These are phyloP conservation scores for Scatophagus argus DNA, from an alignment of 2,113 vertebrate genomes.

Conservation along the genomic window DNA sequence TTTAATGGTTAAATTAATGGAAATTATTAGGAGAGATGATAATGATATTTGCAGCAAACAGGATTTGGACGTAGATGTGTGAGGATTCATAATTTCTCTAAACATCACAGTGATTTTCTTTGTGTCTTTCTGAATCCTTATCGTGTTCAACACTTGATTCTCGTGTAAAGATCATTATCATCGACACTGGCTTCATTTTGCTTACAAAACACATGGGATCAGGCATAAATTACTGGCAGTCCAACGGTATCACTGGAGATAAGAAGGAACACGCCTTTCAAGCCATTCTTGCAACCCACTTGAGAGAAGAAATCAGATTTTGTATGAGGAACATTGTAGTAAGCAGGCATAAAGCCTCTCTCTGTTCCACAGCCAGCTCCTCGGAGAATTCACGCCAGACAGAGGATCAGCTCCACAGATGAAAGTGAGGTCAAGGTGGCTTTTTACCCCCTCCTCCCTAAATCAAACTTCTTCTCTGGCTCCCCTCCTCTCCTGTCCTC, in stretches of 20 bases:
- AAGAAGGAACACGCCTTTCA: conserved; percentile 70
- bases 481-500: neutral
- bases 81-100: neutral
- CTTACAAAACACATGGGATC: conserved; percentile 44
- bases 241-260: conserved; percentile 70
- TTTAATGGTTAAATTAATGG: neutral
- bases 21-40: neutral
- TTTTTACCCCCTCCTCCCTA: conserved; percentile 50
- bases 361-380: conserved; percentile 78
- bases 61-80: conserved; percentile 3
- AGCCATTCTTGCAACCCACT: conserved; percentile 70
- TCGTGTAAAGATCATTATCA: conserved; percentile 48
- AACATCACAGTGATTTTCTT: conserved; percentile 30
- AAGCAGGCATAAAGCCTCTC: conserved; percentile 77
- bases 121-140: conserved; percentile 8
- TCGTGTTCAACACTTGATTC: conserved; percentile 40
- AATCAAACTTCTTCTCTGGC: conserved; percentile 41
- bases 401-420: conserved; percentile 78
- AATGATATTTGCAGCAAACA: conserved; percentile 4
- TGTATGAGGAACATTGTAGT: conserved; percentile 68
- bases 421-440: conserved; percentile 78
- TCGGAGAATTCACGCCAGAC: conserved; percentile 70
- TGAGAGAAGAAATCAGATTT: conserved; percentile 71
- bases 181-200: conserved; percentile 60
- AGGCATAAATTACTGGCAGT: conserved; percentile 57